Conservation (phyloP, 2,113 vertebrate genomes). For the Balaenoptera acutorostrata region DNA sequence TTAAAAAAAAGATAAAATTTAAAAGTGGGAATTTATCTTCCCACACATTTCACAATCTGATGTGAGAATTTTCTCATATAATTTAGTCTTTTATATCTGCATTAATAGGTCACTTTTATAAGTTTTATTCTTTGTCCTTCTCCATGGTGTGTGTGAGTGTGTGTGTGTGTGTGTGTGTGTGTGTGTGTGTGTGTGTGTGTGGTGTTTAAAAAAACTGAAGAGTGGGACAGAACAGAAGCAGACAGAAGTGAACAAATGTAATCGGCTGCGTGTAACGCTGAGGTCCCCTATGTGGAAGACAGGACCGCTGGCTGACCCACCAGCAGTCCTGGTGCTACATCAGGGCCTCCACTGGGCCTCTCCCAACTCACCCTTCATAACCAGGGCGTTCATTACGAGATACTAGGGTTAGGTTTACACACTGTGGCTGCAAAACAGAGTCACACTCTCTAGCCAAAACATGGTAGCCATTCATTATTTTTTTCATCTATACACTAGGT, state of each 20-base stretch:
- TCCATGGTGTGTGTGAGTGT: not conserved
- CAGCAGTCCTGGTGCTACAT: not conserved
- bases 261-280: no score
- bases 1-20: not conserved
- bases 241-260: not conserved
- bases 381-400: not conserved
- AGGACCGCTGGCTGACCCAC: not conserved
- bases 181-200: no score
- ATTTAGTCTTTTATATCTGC: not conserved
- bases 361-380: not conserved
- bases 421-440: not conserved
- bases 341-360: not conserved
- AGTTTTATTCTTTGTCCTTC: not conserved
- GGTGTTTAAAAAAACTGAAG: not conserved
- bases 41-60: not conserved
- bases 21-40: not conserved
- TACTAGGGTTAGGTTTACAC: not conserved
- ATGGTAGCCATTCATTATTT: not conserved
- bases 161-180: no score
- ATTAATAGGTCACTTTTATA: not conserved
- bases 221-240: not conserved
- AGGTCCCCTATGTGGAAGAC: not conserved
- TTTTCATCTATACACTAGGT: not conserved
- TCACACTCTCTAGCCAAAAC: not conserved
- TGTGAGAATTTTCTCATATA: not conserved